Evolutionary conservation across 1,140 invertebrate genomes (phyloP).

Genomic region (Eriocheir sinensis): DNA sequence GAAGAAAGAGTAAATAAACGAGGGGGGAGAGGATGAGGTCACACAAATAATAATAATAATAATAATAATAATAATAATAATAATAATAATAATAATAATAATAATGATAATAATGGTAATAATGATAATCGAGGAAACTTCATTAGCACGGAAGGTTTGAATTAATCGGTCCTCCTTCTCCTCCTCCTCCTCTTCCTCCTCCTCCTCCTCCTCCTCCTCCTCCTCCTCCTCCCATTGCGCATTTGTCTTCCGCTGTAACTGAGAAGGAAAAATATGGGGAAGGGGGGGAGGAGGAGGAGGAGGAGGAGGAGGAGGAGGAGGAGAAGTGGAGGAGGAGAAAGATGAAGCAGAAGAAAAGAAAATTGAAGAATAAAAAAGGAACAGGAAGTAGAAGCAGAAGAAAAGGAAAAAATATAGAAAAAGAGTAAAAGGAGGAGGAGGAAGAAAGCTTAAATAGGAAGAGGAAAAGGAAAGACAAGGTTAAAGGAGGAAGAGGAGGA

Average conservation of each 20-base stretch:
- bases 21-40: slow-evolving; percentile 29
- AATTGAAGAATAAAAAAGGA: neutral
- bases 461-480: neutral
- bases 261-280: neutral
- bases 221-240: neutral
- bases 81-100: slow-evolving; percentile 56
- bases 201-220: neutral
- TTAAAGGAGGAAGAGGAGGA: neutral
- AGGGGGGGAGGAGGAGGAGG: neutral
- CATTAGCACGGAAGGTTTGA: slow-evolving; percentile 60
- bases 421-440: neutral
- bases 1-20: neutral
- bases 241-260: neutral
- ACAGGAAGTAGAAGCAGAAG: neutral
- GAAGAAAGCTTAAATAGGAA: neutral
- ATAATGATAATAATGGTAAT: slow-evolving; percentile 49
- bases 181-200: neutral
- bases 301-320: neutral
- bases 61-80: slow-evolving; percentile 55
- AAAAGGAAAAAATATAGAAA: neutral
- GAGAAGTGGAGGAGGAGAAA: neutral
- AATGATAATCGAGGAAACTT: slow-evolving; percentile 57
- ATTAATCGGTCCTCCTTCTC: slow-evolving; percentile 4
- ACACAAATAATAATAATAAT: slow-evolving; percentile 49
- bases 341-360: neutral